Evolutionary conservation across 1,140 invertebrate species (phyloP).

Genomic region (Campoletis sonorensis): DNA sequence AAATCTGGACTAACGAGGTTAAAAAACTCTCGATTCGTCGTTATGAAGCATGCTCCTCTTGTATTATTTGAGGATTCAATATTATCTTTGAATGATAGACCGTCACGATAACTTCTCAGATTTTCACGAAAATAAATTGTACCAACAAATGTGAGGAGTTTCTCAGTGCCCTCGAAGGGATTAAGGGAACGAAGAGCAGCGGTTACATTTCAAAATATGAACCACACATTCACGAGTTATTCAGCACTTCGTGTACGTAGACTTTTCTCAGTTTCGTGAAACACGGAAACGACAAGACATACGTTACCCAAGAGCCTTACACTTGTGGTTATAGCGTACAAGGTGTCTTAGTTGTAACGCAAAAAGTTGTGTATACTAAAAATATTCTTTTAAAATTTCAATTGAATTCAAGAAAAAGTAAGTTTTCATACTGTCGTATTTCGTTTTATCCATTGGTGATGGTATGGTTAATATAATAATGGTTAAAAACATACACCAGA

Average conservation of each 20-base stretch:
- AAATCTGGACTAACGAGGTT: too few species aligned
- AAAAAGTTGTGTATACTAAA: too few species aligned
- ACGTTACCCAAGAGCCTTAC: conserved; percentile 21
- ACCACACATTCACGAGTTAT: not conserved
- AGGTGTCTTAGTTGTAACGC: too few species aligned
- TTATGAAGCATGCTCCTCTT: too few species aligned
- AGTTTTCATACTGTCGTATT: too few species aligned
- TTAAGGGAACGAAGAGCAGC: not conserved
- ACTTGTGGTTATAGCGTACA: not conserved
- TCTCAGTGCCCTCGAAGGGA: not conserved
- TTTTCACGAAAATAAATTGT: not conserved
- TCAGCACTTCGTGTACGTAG: not conserved
- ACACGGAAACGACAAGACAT: not conserved
- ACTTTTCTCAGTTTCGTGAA: conserved; percentile 15
- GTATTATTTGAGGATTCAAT: not conserved
- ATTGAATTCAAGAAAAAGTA: too few species aligned
- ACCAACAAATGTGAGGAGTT: not conserved
- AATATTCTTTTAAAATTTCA: too few species aligned
- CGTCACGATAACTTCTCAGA: not conserved
- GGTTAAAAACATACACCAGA: too few species aligned
- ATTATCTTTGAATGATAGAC: not conserved
- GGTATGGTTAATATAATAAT: too few species aligned
- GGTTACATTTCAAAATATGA: conserved; percentile 1
- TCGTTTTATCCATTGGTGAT: too few species aligned
- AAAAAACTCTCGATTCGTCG: too few species aligned